phyloP scores from a whole-genome alignment of 2,888 invertebrate species.

The Ectemnius continuus region DNA sequence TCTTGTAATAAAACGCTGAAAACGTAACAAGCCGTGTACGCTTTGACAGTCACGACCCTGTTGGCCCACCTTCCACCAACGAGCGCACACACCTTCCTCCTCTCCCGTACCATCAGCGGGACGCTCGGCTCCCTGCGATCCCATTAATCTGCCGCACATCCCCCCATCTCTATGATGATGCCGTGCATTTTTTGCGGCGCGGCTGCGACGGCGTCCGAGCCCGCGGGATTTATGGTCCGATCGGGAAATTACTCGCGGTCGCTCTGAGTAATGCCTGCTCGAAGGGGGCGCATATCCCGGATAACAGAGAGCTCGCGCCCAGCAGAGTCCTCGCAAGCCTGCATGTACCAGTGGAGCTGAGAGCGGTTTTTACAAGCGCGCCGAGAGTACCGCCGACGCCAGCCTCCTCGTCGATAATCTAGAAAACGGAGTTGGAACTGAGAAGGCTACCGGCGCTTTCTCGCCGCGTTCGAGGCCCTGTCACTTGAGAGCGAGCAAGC shows the following conservation, averaged over 20 bases:
- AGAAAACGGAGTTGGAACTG: not conserved
- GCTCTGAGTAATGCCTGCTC: not conserved
- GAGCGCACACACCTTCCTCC: not conserved
- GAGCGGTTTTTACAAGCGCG: not conserved
- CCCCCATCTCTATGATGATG: constrained; percentile 15
- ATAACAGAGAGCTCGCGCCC: not conserved
- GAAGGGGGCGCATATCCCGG: not conserved
- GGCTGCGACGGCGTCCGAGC: not conserved
- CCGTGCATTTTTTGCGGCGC: not conserved
- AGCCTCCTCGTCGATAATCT: constrained; percentile 14
- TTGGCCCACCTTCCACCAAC: not conserved
- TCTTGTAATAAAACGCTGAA: constrained; percentile 76
- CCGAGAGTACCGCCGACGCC: no score
- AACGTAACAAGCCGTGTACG: constrained; percentile 50
- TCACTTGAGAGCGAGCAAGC: not conserved
- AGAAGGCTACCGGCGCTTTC: not conserved
- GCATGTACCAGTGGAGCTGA: not conserved
- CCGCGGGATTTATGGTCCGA: constrained; percentile 2
- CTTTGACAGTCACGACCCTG: not conserved
- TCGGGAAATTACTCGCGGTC: constrained; percentile 1
- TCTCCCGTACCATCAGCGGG: no score
- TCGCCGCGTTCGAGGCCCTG: not conserved
- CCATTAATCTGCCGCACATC: not conserved
- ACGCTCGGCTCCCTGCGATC: constrained; percentile 4
- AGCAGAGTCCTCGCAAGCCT: not conserved